These are phyloP conservation scores for Tiliacea citrago DNA, from an alignment of 2,888 invertebrate species.

Conservation along the genomic window DNA sequence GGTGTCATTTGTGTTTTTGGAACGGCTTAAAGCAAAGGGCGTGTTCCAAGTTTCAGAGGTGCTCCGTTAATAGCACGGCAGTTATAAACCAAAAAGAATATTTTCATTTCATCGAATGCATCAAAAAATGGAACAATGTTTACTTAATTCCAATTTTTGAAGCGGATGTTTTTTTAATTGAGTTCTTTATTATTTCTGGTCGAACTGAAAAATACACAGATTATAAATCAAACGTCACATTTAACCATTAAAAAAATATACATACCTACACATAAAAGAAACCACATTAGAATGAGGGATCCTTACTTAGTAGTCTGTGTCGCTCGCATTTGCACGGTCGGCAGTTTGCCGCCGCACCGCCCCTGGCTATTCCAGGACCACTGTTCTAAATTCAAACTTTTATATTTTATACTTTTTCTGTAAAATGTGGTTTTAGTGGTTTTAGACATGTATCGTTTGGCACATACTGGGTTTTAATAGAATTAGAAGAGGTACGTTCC, in stretches of 20 bases:
- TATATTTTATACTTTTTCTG: conserved; percentile 45
- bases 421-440: conserved; percentile 36
- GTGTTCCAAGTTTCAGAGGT: neutral
- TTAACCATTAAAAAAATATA: conserved; percentile 8
- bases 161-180: neutral
- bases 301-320: conserved; percentile 43
- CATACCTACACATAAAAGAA: conserved; percentile 2
- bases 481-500: conserved; percentile 14
- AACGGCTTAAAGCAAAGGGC: conserved; percentile 3
- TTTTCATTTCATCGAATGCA: neutral
- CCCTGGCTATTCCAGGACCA: conserved; percentile 47
- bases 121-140: neutral
- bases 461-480: conserved; percentile 16
- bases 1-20: conserved; percentile 31
- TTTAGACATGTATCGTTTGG: conserved; percentile 15
- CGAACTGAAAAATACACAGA: neutral
- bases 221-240: neutral
- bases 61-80: neutral
- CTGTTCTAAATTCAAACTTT: conserved; percentile 63
- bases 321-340: conserved; percentile 46
- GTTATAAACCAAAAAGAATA: neutral
- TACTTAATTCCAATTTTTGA: neutral
- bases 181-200: neutral
- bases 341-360: conserved; percentile 51
- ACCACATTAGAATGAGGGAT: conserved; percentile 28